Conservation (phyloP, 2,888 invertebrate species). For the Altica lythri region DNA sequence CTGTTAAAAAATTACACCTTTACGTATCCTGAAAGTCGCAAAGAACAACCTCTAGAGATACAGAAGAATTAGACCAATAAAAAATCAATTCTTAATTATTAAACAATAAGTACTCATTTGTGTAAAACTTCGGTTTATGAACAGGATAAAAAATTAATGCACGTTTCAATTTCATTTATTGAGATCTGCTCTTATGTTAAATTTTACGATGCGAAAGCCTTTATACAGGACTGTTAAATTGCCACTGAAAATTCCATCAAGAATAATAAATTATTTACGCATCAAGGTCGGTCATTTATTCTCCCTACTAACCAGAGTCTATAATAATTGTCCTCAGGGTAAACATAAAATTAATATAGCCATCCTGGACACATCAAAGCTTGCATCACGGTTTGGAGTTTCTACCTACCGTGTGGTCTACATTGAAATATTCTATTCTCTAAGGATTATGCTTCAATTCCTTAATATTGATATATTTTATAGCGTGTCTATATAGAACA, state of each 20-base stretch:
- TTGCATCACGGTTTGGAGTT: too few species aligned
- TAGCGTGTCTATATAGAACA: too few species aligned
- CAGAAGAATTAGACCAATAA: too few species aligned
- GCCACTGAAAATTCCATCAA: conserved; percentile 25
- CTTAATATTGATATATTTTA: too few species aligned
- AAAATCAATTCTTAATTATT: too few species aligned
- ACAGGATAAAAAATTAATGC: too few species aligned
- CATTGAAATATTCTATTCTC: neutral
- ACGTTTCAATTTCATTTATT: conserved; percentile 2
- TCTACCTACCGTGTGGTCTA: neutral
- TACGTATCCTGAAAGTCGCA: too few species aligned
- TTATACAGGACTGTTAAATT: conserved; percentile 15
- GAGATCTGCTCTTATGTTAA: conserved; percentile 1
- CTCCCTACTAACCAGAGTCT: conserved; percentile 14
- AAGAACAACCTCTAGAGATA: too few species aligned
- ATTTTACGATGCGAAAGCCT: conserved; percentile 4
- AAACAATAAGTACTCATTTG: too few species aligned
- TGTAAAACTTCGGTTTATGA: too few species aligned
- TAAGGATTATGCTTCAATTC: too few species aligned
- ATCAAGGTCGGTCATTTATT: conserved; percentile 23
- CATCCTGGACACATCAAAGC: conserved; percentile 9
- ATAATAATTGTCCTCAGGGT: conserved; percentile 23
- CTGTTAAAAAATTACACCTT: too few species aligned
- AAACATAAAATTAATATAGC: conserved; percentile 21
- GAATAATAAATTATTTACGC: conserved; percentile 25